Conservation (phyloP, 2,113 vertebrate genomes). For the Gavialis gangeticus region DNA sequence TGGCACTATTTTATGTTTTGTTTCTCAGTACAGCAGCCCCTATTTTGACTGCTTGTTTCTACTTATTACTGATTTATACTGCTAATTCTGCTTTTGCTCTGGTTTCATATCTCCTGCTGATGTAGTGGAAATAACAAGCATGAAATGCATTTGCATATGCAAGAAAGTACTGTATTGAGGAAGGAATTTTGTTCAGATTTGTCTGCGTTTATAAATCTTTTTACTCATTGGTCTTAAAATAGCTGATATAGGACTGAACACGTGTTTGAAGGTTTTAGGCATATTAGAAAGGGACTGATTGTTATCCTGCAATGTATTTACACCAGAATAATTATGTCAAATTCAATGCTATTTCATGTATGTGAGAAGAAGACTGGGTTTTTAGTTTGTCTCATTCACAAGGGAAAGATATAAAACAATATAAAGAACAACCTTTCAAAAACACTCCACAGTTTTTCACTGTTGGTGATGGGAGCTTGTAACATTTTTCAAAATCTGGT, state of each 20-base stretch:
- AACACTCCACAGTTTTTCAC: neutral
- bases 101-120: neutral
- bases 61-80: constrained; percentile 14
- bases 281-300: neutral
- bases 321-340: neutral
- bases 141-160: constrained; percentile 26
- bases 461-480: neutral
- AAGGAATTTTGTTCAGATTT: neutral
- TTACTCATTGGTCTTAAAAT: neutral
- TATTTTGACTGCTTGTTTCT: neutral
- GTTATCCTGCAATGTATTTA: neutral
- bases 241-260: neutral
- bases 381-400: neutral
- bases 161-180: neutral
- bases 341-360: neutral
- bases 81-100: constrained; percentile 24
- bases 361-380: neutral
- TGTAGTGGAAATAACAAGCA: constrained; percentile 60
- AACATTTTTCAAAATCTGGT: neutral
- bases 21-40: neutral
- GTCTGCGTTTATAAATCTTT: neutral
- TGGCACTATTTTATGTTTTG: neutral
- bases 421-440: neutral
- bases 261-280: neutral
- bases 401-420: neutral